Base-by-base conservation (phyloP, 2,113 vertebrate genomes). In the Emydura subglobosa region DNA sequence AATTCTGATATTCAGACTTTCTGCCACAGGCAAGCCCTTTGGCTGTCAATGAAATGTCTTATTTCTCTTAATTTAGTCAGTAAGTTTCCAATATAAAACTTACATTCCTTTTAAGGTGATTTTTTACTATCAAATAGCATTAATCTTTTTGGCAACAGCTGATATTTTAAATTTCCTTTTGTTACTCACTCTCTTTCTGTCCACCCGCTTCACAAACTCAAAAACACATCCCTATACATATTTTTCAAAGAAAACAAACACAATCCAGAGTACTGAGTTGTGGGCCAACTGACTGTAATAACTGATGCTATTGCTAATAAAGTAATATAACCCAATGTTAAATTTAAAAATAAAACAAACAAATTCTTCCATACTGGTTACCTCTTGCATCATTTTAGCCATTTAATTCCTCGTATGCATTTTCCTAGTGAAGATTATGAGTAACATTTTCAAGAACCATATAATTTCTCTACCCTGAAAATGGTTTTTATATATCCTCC, bases 321-420 rank as follows among this genome's bases (percentile, higher is more conserved):
- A 91, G 85, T 78, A 97, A 95, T 25, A 91, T 65, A 97, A 95
- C 3, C 14, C 34, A 86, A 65, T 94, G 87, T 22, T 96, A 90
- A 96, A 95, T 86, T 92, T 93, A 94, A 97, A 88, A 95, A 91
- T 50, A 87, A 97, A 98, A 86, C 7, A 96, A 97, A 95, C 42
- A 94, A 72, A 81, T 88, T 94, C 25, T 79, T 86, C 88, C 59
- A 59, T n/a, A 59, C 88, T 80, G 54, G 50, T 83, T 92, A 31
- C 85, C 81, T 49, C 59, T 78, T 78, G 94, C 5, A 76, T 94
- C 81, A 55, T 85, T 95, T 94, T 82, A 92, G 89, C 91, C 85
- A 7, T 2, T 12, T 91, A 54, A 65, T 91, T 82, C 51, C 44
- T 85, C 79, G 42, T 92, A 74, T 72, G 83, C 61, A 78, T 13